Base-by-base conservation (phyloP, 2,888 invertebrate genomes). In the Caenorhabditis doughertyi region DNA sequence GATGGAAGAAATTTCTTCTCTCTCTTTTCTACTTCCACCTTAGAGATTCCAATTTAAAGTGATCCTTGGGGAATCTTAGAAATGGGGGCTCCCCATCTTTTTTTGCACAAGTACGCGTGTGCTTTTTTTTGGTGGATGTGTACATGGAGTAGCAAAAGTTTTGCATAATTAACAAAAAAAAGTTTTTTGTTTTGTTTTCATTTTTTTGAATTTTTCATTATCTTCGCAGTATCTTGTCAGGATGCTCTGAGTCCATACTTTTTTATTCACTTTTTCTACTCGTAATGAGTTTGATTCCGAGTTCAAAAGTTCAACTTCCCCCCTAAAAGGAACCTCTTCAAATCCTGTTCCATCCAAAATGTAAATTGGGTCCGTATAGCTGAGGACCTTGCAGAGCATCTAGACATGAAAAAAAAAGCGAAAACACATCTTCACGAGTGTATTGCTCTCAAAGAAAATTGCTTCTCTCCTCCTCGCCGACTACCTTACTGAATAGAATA, bases 31-130 rank as follows among this genome's bases (percentile, higher is more conserved):
- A 32, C 62, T 62, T 62, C 62, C 64, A 64, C 64, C 64, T 64
- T 64, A n/a, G 64, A 64, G 64, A 47, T 49, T 47, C 64, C 64
- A 64, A 64, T 64, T 64, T 64, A 64, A 64, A 64, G 64, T 25
- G 64, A 64, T 64, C 64, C 49, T 64, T 21, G 4, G 64, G 64
- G 64, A 64, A 64, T 64, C 49, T 25, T 18, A n/a, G 58, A 21
- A 11, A n/a, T 18, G 42, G 44, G 62, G 44, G 18, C 42, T 42
- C 16, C n/a, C 25, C 44, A 8, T 42, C 18, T 3, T 32, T 47
- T 49, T 64, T 64, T 32, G 39, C 32, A 32, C 49, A 64, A 64
- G 64, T 64, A 18, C 64, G 49, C 49, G 29, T 47, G 64, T 32
- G 44, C 49, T 32, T 49, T 47, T 62, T 47, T 62, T 42, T 42